These are phyloP conservation scores for Lagorchestes hirsutus DNA, from an alignment of 2,797 vertebrate species.

Conservation along the genomic window DNA sequence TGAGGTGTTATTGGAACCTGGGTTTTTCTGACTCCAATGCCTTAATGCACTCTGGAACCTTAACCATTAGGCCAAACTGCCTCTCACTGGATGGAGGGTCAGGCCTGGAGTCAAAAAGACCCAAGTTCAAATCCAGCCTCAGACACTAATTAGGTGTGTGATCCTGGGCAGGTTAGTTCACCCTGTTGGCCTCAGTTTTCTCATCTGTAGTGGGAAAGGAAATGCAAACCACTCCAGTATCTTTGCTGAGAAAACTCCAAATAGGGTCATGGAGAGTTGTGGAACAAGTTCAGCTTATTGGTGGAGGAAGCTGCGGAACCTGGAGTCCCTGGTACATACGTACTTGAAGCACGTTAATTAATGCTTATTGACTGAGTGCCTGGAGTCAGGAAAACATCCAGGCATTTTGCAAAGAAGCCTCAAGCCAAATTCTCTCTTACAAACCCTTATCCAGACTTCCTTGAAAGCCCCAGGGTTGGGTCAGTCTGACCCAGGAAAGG, in stretches of 20 bases:
- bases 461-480: neutral
- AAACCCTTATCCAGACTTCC: slow-evolving; percentile 13
- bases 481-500: neutral
- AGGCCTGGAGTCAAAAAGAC: slow-evolving; percentile 3
- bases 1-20: neutral
- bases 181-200: neutral
- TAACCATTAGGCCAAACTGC: too few species aligned
- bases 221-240: too few species aligned
- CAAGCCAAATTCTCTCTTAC: slow-evolving; percentile 48
- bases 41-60: neutral
- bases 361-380: neutral
- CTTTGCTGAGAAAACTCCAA: neutral
- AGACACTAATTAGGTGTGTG: neutral
- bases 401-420: neutral
- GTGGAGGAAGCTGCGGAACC: neutral
- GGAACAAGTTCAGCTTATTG: neutral
- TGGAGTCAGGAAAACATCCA: neutral
- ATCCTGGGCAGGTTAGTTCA: neutral
- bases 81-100: neutral
- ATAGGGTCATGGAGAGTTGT: neutral
- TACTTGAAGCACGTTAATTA: neutral
- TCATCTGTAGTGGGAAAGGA: neutral
- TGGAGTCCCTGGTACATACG: neutral
- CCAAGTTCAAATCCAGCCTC: slow-evolving; percentile 48
- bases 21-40: neutral